These are phyloP conservation scores for Epistrophe grossulariae DNA, from an alignment of 2,888 invertebrate species.

Conservation along the genomic window DNA sequence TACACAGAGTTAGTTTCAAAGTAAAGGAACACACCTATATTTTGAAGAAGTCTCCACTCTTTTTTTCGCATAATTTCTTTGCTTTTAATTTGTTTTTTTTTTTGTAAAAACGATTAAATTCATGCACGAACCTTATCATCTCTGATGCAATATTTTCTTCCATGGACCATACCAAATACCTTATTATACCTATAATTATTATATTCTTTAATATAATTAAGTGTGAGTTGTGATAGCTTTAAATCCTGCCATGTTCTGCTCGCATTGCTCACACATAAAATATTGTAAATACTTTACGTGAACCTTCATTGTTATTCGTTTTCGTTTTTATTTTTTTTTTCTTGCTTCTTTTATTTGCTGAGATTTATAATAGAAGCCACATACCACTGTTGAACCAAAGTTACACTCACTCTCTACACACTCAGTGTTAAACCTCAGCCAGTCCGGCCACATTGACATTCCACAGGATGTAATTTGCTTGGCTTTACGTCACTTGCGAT, in stretches of 20 bases:
- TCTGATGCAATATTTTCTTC: neutral
- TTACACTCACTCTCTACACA: slow-evolving; percentile 33
- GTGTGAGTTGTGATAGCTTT: neutral
- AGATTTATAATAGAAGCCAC: slow-evolving; percentile 38
- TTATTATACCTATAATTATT: neutral
- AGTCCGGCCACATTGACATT: slow-evolving; percentile 43
- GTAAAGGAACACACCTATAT: no score
- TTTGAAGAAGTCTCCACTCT: no score
- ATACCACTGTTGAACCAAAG: slow-evolving; percentile 31
- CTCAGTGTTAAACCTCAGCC: slow-evolving; percentile 20
- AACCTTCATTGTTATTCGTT: slow-evolving; percentile 11
- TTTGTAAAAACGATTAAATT: no score
- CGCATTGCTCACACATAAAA: neutral
- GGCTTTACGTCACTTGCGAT: slow-evolving; percentile 47
- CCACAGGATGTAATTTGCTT: slow-evolving; percentile 55
- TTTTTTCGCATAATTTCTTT: no score
- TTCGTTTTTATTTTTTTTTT: neutral
- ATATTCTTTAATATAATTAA: neutral
- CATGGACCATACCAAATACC: neutral
- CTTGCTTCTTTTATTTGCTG: slow-evolving; percentile 19
- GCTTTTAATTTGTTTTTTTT: no score
- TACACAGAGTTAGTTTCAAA: no score
- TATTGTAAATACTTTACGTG: slow-evolving; percentile 7
- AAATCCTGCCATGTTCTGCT: neutral
- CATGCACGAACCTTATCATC: no score